Conservation (phyloP, 2,888 invertebrate species). For the Catocala nupta region DNA sequence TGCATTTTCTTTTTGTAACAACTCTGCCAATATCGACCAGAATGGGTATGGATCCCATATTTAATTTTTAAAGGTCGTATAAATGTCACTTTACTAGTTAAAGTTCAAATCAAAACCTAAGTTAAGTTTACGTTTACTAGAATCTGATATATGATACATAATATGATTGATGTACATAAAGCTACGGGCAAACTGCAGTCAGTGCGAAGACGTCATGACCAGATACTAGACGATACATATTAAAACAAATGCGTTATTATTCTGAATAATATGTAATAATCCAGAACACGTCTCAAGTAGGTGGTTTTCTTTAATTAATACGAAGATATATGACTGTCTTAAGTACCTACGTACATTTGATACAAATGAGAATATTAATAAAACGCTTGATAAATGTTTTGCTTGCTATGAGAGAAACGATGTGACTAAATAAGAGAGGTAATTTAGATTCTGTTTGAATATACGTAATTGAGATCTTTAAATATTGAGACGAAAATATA, state of each 20-base stretch:
- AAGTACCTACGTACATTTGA: constrained; percentile 32
- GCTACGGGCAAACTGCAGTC: no score
- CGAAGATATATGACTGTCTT: constrained; percentile 8
- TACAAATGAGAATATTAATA: constrained; percentile 42
- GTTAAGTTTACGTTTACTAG: no score
- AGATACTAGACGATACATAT: not conserved
- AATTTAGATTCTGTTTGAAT: not conserved
- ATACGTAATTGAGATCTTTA: not conserved
- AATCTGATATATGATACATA: no score
- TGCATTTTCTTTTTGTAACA: no score
- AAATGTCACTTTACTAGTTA: no score
- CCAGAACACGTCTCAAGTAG: not conserved
- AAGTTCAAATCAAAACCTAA: no score
- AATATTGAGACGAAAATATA: no score
- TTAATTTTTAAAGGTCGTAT: no score
- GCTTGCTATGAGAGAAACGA: constrained; percentile 1
- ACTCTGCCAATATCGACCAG: no score
- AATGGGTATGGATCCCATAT: no score
- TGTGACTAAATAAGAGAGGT: not conserved
- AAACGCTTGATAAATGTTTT: constrained; percentile 36
- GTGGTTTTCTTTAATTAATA: constrained; percentile 1
- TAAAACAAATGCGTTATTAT: not conserved
- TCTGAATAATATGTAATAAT: not conserved
- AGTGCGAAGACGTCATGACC: not conserved
- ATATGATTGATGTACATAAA: no score